Percentiles rank a stretch among this genome's conserved stretches.
phyloP scores from a whole-genome alignment of 2,113 vertebrate genomes.

The Eupsittula cactorum region DNA sequence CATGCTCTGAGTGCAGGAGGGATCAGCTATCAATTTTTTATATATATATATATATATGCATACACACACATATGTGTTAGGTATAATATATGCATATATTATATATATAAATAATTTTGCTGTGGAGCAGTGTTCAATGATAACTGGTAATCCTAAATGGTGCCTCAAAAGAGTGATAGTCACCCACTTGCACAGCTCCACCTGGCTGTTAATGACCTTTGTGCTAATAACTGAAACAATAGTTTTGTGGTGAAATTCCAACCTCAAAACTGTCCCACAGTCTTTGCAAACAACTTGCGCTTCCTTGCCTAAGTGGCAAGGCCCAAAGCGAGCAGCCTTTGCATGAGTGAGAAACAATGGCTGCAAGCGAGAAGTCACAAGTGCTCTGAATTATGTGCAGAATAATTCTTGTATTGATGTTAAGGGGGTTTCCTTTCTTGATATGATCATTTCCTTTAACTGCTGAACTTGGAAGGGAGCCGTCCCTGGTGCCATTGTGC shows the following conservation, averaged over 20 bases:
- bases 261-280: background rate
- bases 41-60: too few relatives aligned
- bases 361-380: background rate
- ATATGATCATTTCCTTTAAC: constrained; percentile 46
- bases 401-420: background rate
- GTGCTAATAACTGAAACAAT: background rate
- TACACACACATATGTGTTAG: background rate
- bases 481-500: background rate
- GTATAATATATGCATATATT: background rate
- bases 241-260: background rate
- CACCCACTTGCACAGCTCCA: background rate
- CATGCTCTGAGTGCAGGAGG: background rate
- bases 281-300: background rate
- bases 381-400: background rate
- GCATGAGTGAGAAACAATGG: background rate
- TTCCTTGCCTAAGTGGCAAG: background rate
- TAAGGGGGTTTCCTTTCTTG: constrained; percentile 39
- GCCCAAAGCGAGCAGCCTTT: background rate
- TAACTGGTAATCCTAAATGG: background rate
- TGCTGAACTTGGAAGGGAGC: constrained; percentile 43
- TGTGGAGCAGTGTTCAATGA: background rate
- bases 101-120: background rate
- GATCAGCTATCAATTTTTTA: background rate
- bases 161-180: background rate
- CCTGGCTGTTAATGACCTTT: background rate